phyloP scores from a whole-genome alignment of 2,113 vertebrate genomes.

The Pogona vitticeps region DNA sequence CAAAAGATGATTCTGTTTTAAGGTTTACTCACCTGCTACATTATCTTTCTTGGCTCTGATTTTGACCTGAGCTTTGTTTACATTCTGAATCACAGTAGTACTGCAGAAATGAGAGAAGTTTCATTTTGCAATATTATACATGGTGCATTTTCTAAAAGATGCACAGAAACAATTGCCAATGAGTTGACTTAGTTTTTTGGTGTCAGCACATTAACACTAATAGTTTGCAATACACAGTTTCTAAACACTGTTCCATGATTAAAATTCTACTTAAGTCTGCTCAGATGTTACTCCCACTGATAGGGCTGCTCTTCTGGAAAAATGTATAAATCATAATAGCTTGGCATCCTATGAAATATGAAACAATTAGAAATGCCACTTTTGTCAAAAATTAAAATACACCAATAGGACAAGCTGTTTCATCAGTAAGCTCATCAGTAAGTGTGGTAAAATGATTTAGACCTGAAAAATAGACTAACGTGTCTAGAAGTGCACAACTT shows the following conservation, averaged over 20 bases:
- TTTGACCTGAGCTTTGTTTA: constrained; percentile 98
- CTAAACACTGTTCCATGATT: too few relatives aligned
- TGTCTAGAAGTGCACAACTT: too few relatives aligned
- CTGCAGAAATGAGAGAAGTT: constrained; percentile 71
- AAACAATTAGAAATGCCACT: not conserved
- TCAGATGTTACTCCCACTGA: not conserved
- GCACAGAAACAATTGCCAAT: not conserved
- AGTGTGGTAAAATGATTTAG: not conserved
- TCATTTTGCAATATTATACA: constrained; percentile 17
- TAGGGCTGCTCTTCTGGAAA: not conserved
- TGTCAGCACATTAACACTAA: not conserved
- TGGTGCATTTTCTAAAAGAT: constrained; percentile 2
- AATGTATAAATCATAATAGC: not conserved
- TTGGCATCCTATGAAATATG: not conserved
- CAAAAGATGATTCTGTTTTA: not conserved
- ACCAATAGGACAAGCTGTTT: not conserved
- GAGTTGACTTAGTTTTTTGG: not conserved
- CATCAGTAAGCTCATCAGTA: not conserved
- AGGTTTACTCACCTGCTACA: constrained; percentile 87
- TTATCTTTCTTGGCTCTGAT: constrained; percentile 97
- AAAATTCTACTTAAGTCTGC: not conserved
- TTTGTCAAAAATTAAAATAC: not conserved
- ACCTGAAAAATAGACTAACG: not conserved
- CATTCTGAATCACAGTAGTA: constrained; percentile 97
- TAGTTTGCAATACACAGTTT: not conserved